phyloP scores from a whole-genome alignment of 2,797 vertebrate genomes.

The Hemitrygon akajei region DNA sequence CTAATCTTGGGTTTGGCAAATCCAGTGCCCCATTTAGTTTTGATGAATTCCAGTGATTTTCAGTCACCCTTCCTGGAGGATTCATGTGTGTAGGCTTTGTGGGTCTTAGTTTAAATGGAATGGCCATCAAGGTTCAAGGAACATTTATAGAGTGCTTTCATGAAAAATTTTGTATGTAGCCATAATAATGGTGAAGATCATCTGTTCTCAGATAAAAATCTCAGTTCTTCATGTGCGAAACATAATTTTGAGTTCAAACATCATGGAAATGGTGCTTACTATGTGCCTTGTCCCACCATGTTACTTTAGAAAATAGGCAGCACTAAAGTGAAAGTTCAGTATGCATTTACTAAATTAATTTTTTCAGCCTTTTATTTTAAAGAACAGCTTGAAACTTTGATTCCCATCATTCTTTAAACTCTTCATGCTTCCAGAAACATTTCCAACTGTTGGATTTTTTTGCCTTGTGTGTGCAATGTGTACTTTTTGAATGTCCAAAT shows the following conservation, averaged over 20 bases:
- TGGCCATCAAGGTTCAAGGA: not conserved
- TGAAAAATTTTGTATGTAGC: too few species aligned
- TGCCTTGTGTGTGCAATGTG: not conserved
- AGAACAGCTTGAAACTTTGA: not conserved
- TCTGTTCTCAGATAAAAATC: conserved; percentile 8
- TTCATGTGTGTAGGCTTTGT: not conserved
- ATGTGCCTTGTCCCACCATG: not conserved
- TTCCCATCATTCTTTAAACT: not conserved
- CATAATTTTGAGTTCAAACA: conserved; percentile 1
- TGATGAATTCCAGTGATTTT: not conserved
- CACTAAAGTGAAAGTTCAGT: not conserved
- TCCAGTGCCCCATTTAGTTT: not conserved
- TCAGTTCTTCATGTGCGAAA: not conserved
- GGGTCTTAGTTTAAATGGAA: not conserved
- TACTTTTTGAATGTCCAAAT: not conserved
- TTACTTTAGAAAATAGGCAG: not conserved
- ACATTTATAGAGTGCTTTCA: too few species aligned
- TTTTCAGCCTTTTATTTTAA: not conserved
- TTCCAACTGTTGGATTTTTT: not conserved
- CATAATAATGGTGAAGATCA: not conserved
- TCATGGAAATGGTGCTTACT: not conserved
- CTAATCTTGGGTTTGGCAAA: not conserved
- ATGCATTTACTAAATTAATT: not conserved
- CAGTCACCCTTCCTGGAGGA: not conserved
- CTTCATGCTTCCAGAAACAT: not conserved